Evolutionary conservation across 2,113 vertebrate genomes (phyloP).

Genomic region (Ptychochromis oligacanthus): DNA sequence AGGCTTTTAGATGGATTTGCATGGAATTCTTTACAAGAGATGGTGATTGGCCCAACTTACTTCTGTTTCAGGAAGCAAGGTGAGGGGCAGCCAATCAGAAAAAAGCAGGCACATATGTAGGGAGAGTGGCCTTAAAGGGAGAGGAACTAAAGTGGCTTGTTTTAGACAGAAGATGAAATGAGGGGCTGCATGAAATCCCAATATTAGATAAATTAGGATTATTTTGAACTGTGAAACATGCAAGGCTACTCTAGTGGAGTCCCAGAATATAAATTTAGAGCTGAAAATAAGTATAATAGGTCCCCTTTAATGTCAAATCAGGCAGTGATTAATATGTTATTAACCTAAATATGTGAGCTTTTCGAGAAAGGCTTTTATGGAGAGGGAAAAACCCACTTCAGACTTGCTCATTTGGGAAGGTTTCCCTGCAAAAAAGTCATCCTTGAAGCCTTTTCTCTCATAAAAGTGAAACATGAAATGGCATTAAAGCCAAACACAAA

Average conservation of each 20-base stretch:
- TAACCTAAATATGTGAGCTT: background rate
- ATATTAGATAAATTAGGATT: background rate
- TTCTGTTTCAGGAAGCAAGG: background rate
- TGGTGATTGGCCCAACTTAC: too few relatives aligned
- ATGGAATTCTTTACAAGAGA: background rate
- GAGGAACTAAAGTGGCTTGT: background rate
- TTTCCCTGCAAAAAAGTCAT: background rate
- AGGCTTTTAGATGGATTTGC: fast-evolving
- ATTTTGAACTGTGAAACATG: background rate
- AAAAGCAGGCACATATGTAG: background rate
- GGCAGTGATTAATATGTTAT: background rate
- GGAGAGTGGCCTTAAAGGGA: background rate
- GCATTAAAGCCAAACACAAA: background rate
- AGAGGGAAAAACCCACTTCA: background rate
- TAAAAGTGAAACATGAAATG: slow-evolving; percentile 2
- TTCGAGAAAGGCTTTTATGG: background rate
- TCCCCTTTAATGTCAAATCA: background rate
- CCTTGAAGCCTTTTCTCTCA: background rate
- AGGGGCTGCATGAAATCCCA: background rate
- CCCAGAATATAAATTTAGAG: background rate
- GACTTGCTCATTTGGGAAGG: background rate
- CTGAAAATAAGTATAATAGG: background rate
- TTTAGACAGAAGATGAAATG: background rate
- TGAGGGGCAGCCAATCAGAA: background rate
- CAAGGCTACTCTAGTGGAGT: background rate